Evolutionary conservation across 2,113 vertebrate species (phyloP).

Genomic region (Tragelaphus scriptus): DNA sequence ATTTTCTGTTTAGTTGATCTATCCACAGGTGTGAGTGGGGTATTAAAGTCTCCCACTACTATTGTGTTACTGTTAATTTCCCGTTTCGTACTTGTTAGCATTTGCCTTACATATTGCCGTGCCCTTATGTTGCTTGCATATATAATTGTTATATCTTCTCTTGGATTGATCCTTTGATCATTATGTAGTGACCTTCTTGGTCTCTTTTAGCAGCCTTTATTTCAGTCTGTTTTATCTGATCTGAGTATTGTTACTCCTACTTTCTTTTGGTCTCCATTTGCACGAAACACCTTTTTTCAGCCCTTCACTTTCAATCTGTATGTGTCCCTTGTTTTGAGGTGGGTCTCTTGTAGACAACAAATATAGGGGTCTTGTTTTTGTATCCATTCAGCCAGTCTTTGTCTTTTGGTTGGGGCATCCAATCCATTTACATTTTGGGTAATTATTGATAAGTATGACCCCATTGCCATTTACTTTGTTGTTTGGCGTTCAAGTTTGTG

Average conservation of each 20-base stretch:
- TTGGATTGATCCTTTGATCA: background rate
- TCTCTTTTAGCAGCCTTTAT: background rate
- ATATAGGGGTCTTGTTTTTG: background rate
- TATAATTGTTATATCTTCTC: background rate
- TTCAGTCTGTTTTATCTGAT: background rate
- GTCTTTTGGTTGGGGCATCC: background rate
- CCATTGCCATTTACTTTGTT: background rate
- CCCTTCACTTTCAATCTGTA: background rate
- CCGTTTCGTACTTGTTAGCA: rapidly evolving
- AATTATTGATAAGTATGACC: background rate
- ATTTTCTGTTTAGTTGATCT: background rate
- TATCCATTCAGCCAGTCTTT: background rate
- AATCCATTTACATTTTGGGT: background rate
- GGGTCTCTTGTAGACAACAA: background rate
- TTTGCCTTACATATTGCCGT: background rate
- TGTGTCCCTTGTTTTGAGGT: background rate
- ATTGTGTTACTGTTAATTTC: background rate
- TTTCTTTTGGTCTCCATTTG: background rate
- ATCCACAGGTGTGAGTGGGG: background rate
- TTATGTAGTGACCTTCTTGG: background rate
- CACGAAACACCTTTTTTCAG: background rate
- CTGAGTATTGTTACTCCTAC: background rate
- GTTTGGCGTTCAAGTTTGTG: background rate
- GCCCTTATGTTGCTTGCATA: background rate
- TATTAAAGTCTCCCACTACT: background rate